Percentiles rank a stretch among this genome's conserved stretches.
Conservation (phyloP, 1,140 invertebrate genomes). For the Cyphomyrmex costatus region DNA sequence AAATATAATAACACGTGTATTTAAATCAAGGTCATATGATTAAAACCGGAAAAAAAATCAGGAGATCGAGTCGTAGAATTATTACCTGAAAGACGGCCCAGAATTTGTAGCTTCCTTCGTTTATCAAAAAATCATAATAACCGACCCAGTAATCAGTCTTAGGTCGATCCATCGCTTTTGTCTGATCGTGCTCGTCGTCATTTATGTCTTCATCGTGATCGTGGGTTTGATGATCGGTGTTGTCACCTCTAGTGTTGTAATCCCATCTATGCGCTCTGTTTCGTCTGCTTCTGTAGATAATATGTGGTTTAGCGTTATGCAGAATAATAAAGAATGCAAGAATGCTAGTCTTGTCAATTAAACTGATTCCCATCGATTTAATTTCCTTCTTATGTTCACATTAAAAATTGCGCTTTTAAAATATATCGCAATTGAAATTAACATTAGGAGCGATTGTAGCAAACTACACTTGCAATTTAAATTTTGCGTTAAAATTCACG, state of each 20-base stretch:
- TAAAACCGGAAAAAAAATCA: neutral
- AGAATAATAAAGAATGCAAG: neutral
- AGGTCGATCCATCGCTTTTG: constrained; percentile 82
- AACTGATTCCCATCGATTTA: neutral
- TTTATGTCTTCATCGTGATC: constrained; percentile 73
- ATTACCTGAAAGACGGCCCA: constrained; percentile 94
- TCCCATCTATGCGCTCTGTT: constrained; percentile 78
- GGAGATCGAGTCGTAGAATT: constrained; percentile 17
- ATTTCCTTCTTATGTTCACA: neutral
- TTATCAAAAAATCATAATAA: constrained; percentile 94
- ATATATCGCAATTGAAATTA: neutral
- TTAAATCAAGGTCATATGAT: neutral
- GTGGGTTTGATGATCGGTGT: constrained; percentile 63
- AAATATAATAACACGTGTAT: neutral
- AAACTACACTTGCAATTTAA: neutral
- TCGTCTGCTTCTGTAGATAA: constrained; percentile 65
- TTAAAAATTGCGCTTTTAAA: neutral
- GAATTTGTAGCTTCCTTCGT: constrained; percentile 94
- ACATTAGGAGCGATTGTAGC: neutral
- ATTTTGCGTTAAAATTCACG: neutral
- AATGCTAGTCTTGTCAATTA: neutral
- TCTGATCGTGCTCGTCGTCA: constrained; percentile 70
- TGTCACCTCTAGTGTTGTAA: constrained; percentile 70
- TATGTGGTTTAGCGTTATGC: neutral
- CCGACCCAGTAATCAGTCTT: constrained; percentile 90